phyloP scores from a whole-genome alignment of 2,113 vertebrate genomes.

The Scalopus aquaticus region DNA sequence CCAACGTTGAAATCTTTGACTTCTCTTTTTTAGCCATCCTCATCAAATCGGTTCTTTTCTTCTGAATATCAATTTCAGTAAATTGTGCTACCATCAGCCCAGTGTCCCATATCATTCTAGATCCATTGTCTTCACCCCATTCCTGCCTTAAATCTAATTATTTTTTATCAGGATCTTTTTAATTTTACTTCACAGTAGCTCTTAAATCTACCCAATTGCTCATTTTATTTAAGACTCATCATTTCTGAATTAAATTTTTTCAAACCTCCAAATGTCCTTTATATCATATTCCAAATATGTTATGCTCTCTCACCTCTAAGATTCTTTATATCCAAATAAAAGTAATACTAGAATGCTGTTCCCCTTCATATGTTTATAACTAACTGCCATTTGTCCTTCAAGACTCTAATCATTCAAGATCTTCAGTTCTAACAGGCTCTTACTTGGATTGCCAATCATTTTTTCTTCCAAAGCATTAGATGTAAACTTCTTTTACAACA shows the following conservation, averaged over 20 bases:
- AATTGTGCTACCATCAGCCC: background rate
- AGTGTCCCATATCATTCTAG: background rate
- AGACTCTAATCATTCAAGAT: background rate
- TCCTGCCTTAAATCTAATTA: background rate
- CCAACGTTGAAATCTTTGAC: background rate
- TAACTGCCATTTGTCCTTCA: background rate
- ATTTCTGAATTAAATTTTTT: background rate
- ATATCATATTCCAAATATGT: background rate
- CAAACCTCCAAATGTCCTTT: background rate
- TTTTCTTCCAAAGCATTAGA: background rate
- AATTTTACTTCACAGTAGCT: background rate
- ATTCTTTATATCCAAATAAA: background rate
- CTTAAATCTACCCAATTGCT: background rate
- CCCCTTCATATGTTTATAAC: too few relatives aligned
- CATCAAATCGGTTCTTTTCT: background rate
- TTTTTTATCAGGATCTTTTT: background rate
- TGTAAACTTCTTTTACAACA: background rate
- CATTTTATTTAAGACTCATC: background rate
- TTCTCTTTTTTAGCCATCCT: background rate
- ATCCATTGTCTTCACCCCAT: background rate
- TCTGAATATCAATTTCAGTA: background rate
- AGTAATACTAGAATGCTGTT: too few relatives aligned
- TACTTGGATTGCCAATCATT: background rate
- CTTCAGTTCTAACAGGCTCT: background rate
- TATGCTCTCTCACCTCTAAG: background rate